Percentiles rank a stretch among this genome's conserved stretches.
phyloP scores from a whole-genome alignment of 1,140 invertebrate genomes.

The Druon quercuslanigerum region DNA sequence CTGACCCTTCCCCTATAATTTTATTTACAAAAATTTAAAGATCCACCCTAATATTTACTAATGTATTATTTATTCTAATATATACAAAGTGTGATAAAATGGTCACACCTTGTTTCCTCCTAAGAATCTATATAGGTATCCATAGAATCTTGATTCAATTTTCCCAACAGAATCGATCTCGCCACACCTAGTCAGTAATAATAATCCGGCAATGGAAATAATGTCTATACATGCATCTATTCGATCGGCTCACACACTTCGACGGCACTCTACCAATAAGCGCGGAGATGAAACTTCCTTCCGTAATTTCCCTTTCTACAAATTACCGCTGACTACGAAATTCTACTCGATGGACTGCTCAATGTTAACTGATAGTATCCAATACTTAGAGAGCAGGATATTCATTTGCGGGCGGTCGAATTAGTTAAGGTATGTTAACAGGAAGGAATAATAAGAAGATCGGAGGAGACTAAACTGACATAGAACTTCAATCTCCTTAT shows the following conservation, averaged over 20 bases:
- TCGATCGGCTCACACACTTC: background rate
- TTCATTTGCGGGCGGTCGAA: background rate
- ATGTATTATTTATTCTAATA: no score
- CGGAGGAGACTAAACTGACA: no score
- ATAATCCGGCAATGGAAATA: slow-evolving; percentile 11
- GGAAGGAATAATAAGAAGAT: no score
- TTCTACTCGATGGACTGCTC: background rate
- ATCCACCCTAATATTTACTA: no score
- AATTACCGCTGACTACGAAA: background rate
- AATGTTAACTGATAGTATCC: background rate
- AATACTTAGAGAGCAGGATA: background rate
- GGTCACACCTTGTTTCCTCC: no score
- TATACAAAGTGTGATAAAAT: no score
- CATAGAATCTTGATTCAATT: background rate
- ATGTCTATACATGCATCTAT: background rate
- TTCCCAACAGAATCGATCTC: background rate
- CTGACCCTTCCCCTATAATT: no score
- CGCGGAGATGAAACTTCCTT: slow-evolving; percentile 17
- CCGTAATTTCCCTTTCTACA: slow-evolving; percentile 16
- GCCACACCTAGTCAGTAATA: background rate
- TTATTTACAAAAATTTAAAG: no score
- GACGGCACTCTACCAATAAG: slow-evolving; percentile 12
- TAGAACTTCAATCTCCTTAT: no score
- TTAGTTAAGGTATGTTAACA: background rate
- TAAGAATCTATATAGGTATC: no score